Evolutionary conservation across 2,113 vertebrate genomes (phyloP), one percentile per base, ranked within the genome.

Genomic region (Meleagris gallopavo): DNA sequence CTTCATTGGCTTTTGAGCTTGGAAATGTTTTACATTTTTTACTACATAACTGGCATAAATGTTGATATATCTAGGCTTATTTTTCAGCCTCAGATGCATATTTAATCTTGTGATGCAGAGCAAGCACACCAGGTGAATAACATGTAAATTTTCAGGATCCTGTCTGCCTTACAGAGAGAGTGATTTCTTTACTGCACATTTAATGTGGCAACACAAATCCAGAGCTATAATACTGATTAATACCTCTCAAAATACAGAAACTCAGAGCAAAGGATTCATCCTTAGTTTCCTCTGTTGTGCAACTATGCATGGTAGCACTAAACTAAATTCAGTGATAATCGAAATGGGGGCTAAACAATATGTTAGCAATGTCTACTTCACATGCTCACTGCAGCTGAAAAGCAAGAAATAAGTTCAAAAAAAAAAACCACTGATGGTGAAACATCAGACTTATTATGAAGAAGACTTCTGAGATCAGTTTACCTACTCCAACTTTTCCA

Each of bases 1-100:
- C 40, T 77, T 54, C 3, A 0, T 6, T 62, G 24, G 48, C 30
- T 83, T 64, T 40, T 67, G 19, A 76, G 46, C 8, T 77, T 86
- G 25, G 54, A 82, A 66, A 78, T 4, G 60, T 48, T 48, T 83
- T 25, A 55, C 11, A 58, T 76, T 90, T 83, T 83, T 41, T 16
- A 48, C 11, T 29, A 8, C 24, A 29, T 52, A 55, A 45, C 61
- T 77, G 25, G 25, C 41, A 75, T 72, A 77, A 84, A 85, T 41
- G 25, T 75, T 92, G 55, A 67, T 55, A 82, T 83, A 64, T 22
- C 16, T 75, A 76, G 80, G 48, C 27, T 86, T 77, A 45, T 57
- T 89, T 91, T 94, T 86, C 67, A 90, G 19, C 43, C 58, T 88
- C 72, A 66, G n/a, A 81, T 93, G n/a, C 25, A 27, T 54, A 79